phyloP scores from a whole-genome alignment of 2,113 vertebrate genomes.

The Tautogolabrus adspersus region DNA sequence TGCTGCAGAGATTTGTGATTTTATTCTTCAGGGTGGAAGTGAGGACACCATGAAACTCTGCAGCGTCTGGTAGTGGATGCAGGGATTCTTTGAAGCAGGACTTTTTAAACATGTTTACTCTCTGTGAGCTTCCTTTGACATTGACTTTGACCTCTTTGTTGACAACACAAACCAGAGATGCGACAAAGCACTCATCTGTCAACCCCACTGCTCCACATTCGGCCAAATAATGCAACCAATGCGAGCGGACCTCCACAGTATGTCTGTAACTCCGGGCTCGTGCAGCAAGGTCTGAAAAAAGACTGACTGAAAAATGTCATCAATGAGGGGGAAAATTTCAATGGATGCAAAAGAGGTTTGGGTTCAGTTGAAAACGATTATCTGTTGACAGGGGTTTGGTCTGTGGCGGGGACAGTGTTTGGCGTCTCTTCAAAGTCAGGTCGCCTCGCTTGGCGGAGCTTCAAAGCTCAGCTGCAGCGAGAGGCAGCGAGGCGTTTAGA shows the following conservation, averaged over 20 bases:
- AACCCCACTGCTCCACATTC: background rate
- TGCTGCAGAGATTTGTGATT: too few relatives aligned
- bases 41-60: too few relatives aligned
- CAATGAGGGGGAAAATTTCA: background rate
- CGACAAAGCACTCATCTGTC: slow-evolving; percentile 20
- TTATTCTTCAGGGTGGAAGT: too few relatives aligned
- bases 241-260: background rate
- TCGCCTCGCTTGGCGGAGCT: slow-evolving; percentile 39
- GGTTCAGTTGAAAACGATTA: slow-evolving; percentile 15
- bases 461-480: slow-evolving; percentile 44
- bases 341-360: slow-evolving; percentile 1
- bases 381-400: slow-evolving; percentile 7
- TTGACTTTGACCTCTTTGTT: slow-evolving; percentile 33
- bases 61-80: too few relatives aligned
- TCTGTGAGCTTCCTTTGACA: slow-evolving; percentile 5
- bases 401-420: slow-evolving; percentile 22
- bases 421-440: slow-evolving; percentile 49
- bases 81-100: too few relatives aligned
- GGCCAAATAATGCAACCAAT: slow-evolving; percentile 34
- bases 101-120: too few relatives aligned
- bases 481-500: slow-evolving; percentile 7
- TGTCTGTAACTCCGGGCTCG: background rate
- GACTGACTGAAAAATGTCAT: background rate
- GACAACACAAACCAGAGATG: slow-evolving; percentile 20
- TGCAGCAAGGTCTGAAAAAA: background rate